Evolutionary conservation across 2,888 invertebrate genomes (phyloP).

Genomic region (Volucella zonaria): DNA sequence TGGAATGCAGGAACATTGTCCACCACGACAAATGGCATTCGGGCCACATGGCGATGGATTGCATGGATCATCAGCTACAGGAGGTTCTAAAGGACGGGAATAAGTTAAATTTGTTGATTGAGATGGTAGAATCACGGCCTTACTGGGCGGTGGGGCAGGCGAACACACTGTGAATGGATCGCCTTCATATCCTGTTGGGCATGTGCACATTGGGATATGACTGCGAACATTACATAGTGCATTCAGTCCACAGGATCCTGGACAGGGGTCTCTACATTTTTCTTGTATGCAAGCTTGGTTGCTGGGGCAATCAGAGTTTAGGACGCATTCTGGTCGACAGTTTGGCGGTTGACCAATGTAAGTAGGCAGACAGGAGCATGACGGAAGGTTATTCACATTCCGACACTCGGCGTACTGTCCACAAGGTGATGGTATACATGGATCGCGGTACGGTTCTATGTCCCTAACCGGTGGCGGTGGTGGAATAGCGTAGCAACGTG

Average conservation of each 20-base stretch:
- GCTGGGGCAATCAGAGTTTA: slow-evolving; percentile 87
- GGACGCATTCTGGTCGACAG: slow-evolving; percentile 88
- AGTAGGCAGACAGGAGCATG: slow-evolving; percentile 86
- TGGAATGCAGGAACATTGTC: slow-evolving; percentile 88
- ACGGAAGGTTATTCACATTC: slow-evolving; percentile 85
- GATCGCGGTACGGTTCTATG: slow-evolving; percentile 82
- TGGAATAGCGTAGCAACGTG: slow-evolving; percentile 84
- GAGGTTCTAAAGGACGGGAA: slow-evolving; percentile 75
- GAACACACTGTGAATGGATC: slow-evolving; percentile 87
- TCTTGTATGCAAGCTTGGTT: slow-evolving; percentile 87
- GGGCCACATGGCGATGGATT: slow-evolving; percentile 87
- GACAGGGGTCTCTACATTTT: slow-evolving; percentile 89
- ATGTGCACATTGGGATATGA: slow-evolving; percentile 88
- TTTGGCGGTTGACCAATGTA: slow-evolving; percentile 88
- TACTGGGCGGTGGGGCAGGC: slow-evolving; percentile 78
- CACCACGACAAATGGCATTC: slow-evolving; percentile 86
- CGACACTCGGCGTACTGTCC: slow-evolving; percentile 88
- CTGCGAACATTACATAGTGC: slow-evolving; percentile 89
- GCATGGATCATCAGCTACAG: slow-evolving; percentile 85
- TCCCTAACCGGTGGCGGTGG: slow-evolving; percentile 80
- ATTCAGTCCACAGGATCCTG: slow-evolving; percentile 87
- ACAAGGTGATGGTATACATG: slow-evolving; percentile 87
- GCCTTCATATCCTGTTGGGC: slow-evolving; percentile 87
- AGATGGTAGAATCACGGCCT: slow-evolving; percentile 54
- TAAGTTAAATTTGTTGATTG: background rate